Evolutionary conservation across 2,113 vertebrate genomes (phyloP), one percentile per base, ranked within the genome.

Genomic region (Pluvianellus socialis): DNA sequence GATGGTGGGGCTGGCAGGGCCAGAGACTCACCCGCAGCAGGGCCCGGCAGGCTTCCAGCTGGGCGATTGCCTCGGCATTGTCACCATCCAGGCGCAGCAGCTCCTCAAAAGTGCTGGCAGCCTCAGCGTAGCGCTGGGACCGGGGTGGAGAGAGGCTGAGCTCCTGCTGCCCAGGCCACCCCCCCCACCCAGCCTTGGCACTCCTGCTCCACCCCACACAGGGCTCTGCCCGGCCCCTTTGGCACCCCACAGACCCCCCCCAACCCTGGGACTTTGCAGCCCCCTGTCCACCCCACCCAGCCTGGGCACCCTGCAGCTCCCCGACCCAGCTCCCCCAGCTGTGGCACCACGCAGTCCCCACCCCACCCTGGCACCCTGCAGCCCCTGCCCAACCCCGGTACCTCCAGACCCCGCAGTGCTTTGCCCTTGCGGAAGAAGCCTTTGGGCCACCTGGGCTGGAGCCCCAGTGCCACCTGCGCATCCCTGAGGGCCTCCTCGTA

Each of bases 341-440:
- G 38, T 38, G 38, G 38, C 38, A 38, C 44, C 38, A 8, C 30
- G 27, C 44, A 70, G 45, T 16, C 59, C 24, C 65, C 7, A 28
- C 42, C 21, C 16, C 17, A 23, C 66, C 40, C 30, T 28, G 28
- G 62, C 42, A 30, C 44, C 23, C 6, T 1, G n/a, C 59, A 38
- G 23, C 23, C 38, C 17, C 23, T 16, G 14, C 16, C 63, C 13
- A 35, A 6, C 67, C 27, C 50, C 19, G 21, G 50, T 97, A 99
- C 99, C 99, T 99, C 97, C 56, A 99, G 97, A 12, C 99, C 99
- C 89, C 97, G 95, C 32, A 99, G 97, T 2, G 99, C 99, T 80
- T 99, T 99, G 44, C 98, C 99, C 94, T 99, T 98, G 88, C 98
- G 97, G 88, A 99, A 99, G 63, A 98, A 96, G 59, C 99, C 99